Conservation (phyloP, 2,797 vertebrate species). For the Sebastes oblongus region DNA sequence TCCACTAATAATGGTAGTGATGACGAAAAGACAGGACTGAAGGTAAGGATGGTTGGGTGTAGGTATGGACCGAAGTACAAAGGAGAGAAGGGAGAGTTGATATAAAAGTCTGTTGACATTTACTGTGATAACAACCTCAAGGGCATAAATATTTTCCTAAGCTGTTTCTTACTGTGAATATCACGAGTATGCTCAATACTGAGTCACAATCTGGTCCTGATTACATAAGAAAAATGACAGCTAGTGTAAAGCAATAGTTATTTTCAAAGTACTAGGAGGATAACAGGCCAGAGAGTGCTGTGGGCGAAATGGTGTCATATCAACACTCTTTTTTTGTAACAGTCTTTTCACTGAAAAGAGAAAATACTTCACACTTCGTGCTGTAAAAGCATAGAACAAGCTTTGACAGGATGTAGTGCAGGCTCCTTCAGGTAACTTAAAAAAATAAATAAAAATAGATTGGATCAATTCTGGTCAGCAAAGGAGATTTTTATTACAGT, state of each 20-base stretch:
- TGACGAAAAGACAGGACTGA: conserved; percentile 99
- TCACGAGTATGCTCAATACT: background rate
- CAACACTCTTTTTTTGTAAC: background rate
- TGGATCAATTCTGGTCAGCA: background rate
- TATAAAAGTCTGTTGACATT: background rate
- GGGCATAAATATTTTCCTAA: background rate
- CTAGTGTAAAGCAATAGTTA: background rate
- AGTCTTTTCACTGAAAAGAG: background rate
- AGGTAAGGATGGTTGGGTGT: conserved; percentile 88
- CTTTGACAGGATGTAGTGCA: background rate
- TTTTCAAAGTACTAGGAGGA: background rate
- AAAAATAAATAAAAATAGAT: background rate
- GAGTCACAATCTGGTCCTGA: background rate
- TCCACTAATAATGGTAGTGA: conserved; percentile 99
- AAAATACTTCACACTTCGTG: background rate
- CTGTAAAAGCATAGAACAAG: background rate
- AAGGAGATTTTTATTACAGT: background rate
- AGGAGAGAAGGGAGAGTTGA: conserved; percentile 14
- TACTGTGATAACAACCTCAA: background rate
- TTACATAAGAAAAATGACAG: background rate
- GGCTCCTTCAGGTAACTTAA: background rate
- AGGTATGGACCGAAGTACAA: conserved; percentile 39
- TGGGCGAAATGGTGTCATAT: background rate
- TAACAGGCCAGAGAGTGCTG: background rate
- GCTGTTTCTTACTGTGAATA: background rate